Base-by-base conservation (phyloP, 2,113 vertebrate species). In the Bathybates hornii region DNA sequence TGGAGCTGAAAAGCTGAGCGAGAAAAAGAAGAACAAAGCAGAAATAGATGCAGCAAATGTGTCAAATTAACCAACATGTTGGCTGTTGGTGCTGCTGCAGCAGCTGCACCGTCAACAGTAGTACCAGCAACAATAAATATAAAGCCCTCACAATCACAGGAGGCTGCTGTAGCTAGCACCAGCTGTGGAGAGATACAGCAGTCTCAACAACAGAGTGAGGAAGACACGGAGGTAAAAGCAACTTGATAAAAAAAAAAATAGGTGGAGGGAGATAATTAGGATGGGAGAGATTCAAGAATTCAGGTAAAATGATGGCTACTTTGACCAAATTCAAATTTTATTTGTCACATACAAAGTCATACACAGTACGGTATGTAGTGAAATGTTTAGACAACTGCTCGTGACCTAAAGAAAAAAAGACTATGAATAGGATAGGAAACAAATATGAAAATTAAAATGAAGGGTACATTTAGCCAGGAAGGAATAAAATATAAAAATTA, bases 21-120 rank as follows among this genome's bases (percentile, higher is more conserved):
- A 13, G 61, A 66, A 38, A 66, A 66, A 38, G 34, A 66, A 38
- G 6, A 66, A n/a, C 19, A 66, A 66, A 38, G 61, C 17, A 66
- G 61, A 66, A 66, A 66, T 38, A 38, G 61, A 66, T 21, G 61
- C 61, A 66, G 61, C 34, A 66, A 66, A 66, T 66, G 34, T 38
- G 6, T 66, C 34, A 66, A 66, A 66, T 66, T 66, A 66, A 66
- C 61, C 19, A 66, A 11, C 3, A 66, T 38, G 61, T 66, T 21
- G 61, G 61, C 61, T 66, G 61, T 21, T 66, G 61, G 61, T 66
- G 19, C 34, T 66, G 61, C n/a, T 38, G 61, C 34, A 66, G 61
- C 61, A 66, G 34, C 61, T 66, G 61, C 19, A 66, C 19, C 34
- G 4, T 13, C 34, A 66, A 66, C 19, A 66, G 3, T 66, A 66